Conservation (phyloP, 2,797 vertebrate species). For the Sandelia bainsii region DNA sequence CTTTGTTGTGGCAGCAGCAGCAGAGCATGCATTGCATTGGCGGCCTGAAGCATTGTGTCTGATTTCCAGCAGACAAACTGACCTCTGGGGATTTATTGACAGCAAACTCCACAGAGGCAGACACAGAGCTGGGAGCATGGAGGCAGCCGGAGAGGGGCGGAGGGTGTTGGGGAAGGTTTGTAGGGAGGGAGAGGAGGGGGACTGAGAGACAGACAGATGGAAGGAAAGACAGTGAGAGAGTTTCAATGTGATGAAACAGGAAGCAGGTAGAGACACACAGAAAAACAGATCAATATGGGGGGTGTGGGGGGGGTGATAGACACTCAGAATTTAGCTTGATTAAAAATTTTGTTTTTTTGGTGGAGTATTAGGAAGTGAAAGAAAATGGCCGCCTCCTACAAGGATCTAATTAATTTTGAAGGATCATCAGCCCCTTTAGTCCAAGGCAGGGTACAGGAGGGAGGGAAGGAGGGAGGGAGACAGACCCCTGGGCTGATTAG, state of each 20-base stretch:
- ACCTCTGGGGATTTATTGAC: constrained; percentile 99
- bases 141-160: constrained; percentile 67
- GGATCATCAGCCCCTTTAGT: constrained; percentile 97
- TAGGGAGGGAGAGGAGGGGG: constrained; percentile 47
- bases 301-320: constrained; percentile 26
- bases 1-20: constrained; percentile 95
- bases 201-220: constrained; percentile 68
- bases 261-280: constrained; percentile 70
- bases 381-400: constrained; percentile 85
- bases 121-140: constrained; percentile 84
- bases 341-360: constrained; percentile 48
- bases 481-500: constrained; percentile 98
- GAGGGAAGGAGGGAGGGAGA: constrained; percentile 61
- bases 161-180: constrained; percentile 61
- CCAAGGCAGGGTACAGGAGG: constrained; percentile 92
- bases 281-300: constrained; percentile 54
- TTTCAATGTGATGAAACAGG: constrained; percentile 74
- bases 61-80: constrained; percentile 99
- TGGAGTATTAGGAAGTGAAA: constrained; percentile 76
- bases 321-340: constrained; percentile 64
- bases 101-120: constrained; percentile 97
- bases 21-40: constrained; percentile 94
- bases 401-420: constrained; percentile 99
- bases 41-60: constrained; percentile 99
- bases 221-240: constrained; percentile 69